A percentile compares a stretch with the other conserved stretches of the same genome.
phyloP scores from a whole-genome alignment of 2,888 invertebrate genomes.

The Miltochrista miniata region DNA sequence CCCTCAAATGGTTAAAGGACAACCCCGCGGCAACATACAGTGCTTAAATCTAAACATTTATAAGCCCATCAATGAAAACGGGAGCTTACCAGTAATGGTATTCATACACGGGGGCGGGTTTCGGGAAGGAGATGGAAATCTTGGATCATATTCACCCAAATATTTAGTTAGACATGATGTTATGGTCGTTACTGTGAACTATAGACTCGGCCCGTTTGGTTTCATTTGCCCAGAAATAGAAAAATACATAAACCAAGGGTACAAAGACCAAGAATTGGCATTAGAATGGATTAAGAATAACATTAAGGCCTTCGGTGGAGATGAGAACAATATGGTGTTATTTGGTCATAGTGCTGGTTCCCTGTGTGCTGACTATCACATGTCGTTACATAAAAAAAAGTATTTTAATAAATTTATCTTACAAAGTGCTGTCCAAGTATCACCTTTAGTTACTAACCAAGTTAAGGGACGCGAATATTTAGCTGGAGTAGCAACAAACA shows the following conservation, averaged over 20 bases:
- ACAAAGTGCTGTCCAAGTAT: constrained; percentile 26
- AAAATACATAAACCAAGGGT: constrained; percentile 40
- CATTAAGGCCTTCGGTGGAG: constrained; percentile 42
- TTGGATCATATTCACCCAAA: not conserved
- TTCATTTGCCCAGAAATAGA: constrained; percentile 4
- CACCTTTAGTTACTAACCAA: not conserved
- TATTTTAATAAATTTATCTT: constrained; percentile 38
- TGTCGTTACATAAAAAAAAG: constrained; percentile 34
- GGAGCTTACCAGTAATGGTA: constrained; percentile 8
- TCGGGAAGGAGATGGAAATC: not conserved
- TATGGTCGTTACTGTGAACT: constrained; percentile 6
- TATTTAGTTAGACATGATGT: constrained; percentile 1
- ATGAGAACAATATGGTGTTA: constrained; percentile 27
- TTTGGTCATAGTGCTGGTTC: constrained; percentile 44
- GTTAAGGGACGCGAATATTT: not conserved
- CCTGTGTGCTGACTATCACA: constrained; percentile 31
- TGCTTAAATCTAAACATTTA: constrained; percentile 11
- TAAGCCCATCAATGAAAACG: not conserved
- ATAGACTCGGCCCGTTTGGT: constrained; percentile 9
- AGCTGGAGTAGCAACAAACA: not conserved
- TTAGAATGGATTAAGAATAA: constrained; percentile 44
- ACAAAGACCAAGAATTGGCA: constrained; percentile 42
- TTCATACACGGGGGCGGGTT: constrained; percentile 12
- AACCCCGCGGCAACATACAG: constrained; percentile 5
- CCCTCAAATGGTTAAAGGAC: constrained; percentile 4